A percentile compares a stretch with the other conserved stretches of the same genome.
These are phyloP conservation scores for Cerastoderma edule DNA, from an alignment of 2,888 invertebrate species.

Conservation along the genomic window DNA sequence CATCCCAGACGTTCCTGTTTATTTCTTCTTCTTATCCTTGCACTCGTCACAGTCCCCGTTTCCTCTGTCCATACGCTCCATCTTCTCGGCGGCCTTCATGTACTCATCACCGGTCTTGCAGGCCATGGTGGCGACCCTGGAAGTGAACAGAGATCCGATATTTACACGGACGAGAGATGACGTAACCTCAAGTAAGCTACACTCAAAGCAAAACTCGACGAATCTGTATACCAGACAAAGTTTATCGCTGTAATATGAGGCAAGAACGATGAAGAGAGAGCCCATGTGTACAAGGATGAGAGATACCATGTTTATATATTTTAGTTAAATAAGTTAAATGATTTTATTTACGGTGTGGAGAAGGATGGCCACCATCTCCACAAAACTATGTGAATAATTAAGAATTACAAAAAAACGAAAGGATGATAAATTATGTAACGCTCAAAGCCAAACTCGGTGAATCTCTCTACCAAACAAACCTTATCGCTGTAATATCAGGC, in stretches of 20 bases:
- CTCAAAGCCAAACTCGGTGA: not conserved
- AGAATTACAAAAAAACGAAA: too few species aligned
- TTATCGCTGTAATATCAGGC: too few species aligned
- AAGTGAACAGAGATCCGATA: not conserved
- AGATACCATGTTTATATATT: not conserved
- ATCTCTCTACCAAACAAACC: too few species aligned
- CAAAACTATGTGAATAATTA: too few species aligned
- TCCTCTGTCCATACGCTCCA: conserved; percentile 1
- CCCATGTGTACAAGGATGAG: too few species aligned
- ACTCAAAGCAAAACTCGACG: not conserved
- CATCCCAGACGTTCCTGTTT: too few species aligned
- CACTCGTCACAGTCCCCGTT: conserved; percentile 2
- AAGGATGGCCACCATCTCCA: too few species aligned
- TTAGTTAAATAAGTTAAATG: not conserved
- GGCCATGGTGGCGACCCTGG: not conserved
- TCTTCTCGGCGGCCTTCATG: conserved; percentile 6
- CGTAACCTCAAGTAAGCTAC: not conserved
- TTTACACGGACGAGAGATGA: not conserved
- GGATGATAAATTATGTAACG: not conserved
- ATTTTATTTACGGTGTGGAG: too few species aligned
- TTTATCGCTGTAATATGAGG: too few species aligned
- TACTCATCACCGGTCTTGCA: conserved; percentile 2
- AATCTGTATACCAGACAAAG: too few species aligned
- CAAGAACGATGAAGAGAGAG: not conserved
- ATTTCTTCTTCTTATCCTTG: too few species aligned